Evolutionary conservation across 2,888 invertebrate genomes (phyloP), one percentile per base, ranked within the genome.

Genomic region (Adelphocoris suturalis): DNA sequence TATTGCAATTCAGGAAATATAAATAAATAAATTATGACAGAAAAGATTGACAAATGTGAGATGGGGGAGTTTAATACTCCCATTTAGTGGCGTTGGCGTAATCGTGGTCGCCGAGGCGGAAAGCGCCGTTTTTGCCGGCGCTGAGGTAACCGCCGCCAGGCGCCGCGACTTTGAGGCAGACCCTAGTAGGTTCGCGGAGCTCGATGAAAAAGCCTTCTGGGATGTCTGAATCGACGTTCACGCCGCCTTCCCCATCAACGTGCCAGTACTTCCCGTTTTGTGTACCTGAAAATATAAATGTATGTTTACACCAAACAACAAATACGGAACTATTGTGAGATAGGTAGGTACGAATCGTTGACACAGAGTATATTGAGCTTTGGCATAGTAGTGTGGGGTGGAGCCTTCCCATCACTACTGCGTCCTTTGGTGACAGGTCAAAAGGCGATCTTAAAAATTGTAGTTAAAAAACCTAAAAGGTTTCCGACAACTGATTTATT

Each of bases 201-300:
- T 99, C 98, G 93, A 99, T 95, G 93, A 97, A 97, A 95, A 99
- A 99, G 86, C 97, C 97, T 92, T 96, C 96, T 23, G 98, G 96
- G 27, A 95, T 93, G 92, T 98, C 97, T 46, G 97, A 95, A 94
- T 98, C 98, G 90, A 98, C 97, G 55, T 96, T 95, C 90, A 99
- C 96, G 89, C 96, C 95, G 89, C 96, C 95, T 93, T 98, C 98
- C 92, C 96, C 96, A 93, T 97, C 97, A 89, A 97, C 96, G 93
- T 97, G 96, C 98, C 98, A 98, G 94, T 98, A 99, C 93, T 98
- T 98, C 92, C 97, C 97, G 94, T 97, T 98, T 93, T 97, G 96
- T 2, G 91, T 91, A 92, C 98, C 98, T 98, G 94, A 23, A 94
- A 93, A 91, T 13, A 76, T 13, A 28, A 78, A 78, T 52, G 16